phyloP scores from a whole-genome alignment of 2,113 vertebrate genomes.

The Poicephalus gulielmi region DNA sequence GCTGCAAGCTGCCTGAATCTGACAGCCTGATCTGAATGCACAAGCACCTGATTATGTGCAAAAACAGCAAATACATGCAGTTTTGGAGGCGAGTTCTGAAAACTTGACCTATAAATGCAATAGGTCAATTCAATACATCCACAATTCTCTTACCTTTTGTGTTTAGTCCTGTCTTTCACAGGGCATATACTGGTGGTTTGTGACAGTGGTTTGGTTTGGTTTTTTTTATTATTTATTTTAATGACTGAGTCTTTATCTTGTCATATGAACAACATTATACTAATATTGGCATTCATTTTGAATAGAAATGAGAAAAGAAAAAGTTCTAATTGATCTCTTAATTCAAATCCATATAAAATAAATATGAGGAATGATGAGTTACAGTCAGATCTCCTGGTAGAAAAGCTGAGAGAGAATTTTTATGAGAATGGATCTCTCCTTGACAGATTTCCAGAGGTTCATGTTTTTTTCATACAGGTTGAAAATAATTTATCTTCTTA shows the following conservation, averaged over 20 bases:
- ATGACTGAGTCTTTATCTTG: background rate
- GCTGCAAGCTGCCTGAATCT: background rate
- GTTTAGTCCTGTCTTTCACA: background rate
- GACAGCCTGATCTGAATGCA: conserved; percentile 13
- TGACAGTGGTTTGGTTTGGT: rapidly evolving
- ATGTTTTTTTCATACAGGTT: conserved; percentile 17
- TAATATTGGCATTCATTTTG: background rate
- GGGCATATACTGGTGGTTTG: background rate
- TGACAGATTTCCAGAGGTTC: conserved; percentile 31
- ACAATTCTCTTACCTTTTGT: background rate
- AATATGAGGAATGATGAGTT: background rate
- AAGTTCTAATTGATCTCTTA: background rate
- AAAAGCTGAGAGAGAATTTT: conserved; percentile 40
- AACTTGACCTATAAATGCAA: conserved; percentile 31
- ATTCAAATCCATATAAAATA: background rate
- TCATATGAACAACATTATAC: background rate
- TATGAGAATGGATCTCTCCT: conserved; percentile 31
- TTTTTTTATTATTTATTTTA: background rate
- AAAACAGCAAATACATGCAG: conserved; percentile 11
- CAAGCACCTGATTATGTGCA: background rate
- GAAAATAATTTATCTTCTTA: conserved; percentile 27
- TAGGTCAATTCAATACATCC: conserved; percentile 12
- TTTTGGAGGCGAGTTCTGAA: conserved; percentile 6
- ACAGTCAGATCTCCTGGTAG: conserved; percentile 5
- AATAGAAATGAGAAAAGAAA: background rate